Evolutionary conservation across 2,888 invertebrate genomes (phyloP).

Genomic region (Campopleginae sp.): DNA sequence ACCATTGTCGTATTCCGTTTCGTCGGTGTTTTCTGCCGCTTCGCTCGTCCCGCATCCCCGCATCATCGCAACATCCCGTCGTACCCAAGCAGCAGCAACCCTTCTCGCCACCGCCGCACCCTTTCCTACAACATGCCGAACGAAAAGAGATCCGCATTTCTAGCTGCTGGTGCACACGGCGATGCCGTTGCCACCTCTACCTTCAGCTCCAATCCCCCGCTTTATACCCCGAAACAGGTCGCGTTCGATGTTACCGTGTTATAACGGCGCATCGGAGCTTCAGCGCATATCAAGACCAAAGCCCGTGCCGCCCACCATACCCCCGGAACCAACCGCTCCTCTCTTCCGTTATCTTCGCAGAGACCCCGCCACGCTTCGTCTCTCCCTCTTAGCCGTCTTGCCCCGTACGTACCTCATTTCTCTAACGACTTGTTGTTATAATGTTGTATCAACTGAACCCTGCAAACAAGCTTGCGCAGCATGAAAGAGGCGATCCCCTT

Average conservation of each 20-base stretch:
- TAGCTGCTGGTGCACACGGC: conserved; percentile 44
- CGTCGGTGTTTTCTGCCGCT: conserved; percentile 69
- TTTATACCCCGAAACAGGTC: too few relatives aligned
- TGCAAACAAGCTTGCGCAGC: conserved; percentile 75
- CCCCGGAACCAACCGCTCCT: conserved; percentile 23
- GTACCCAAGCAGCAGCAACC: conserved; percentile 11
- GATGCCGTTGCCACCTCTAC: conserved; percentile 52
- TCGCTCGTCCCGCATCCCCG: conserved; percentile 64
- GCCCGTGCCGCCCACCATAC: conserved; percentile 57
- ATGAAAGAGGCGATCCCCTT: not conserved
- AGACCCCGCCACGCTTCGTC: conserved; percentile 55
- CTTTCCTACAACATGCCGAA: conserved; percentile 7
- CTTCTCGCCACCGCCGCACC: conserved; percentile 38
- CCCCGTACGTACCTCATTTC: conserved; percentile 76
- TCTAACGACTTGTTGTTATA: conserved; percentile 83
- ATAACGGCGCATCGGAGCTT: conserved; percentile 40
- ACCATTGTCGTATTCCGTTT: conserved; percentile 79
- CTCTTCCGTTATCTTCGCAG: conserved; percentile 50
- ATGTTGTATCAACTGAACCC: conserved; percentile 81
- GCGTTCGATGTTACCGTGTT: conserved; percentile 7
- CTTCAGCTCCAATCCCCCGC: conserved; percentile 55
- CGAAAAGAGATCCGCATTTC: conserved; percentile 8
- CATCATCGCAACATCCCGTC: conserved; percentile 31
- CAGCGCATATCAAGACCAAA: conserved; percentile 45
- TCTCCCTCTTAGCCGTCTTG: conserved; percentile 51